Evolutionary conservation across 2,113 vertebrate genomes (phyloP), one percentile per base, ranked within the genome.

Genomic region (Todiramphus saurophagus): DNA sequence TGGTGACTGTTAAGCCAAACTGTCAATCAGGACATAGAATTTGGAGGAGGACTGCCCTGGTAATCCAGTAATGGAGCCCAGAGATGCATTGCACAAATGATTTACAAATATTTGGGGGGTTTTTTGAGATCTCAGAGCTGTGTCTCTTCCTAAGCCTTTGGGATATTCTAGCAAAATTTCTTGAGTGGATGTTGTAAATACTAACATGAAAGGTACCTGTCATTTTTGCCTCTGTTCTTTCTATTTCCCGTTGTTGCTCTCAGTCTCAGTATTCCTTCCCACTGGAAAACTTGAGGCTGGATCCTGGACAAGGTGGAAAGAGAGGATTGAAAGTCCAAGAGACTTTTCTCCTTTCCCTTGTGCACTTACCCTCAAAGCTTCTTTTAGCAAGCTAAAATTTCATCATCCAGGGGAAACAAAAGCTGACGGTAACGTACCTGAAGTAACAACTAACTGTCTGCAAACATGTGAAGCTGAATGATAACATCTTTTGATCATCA

Each of bases 401-500:
- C 68, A 76, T 21, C 30, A 62, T 87, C 79, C 58, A 69, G 62
- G 28, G 35, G 43, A 68, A 68, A 94, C 18, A 92, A 95, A 87
- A 80, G 15, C 75, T 88, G 69, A 46, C 46, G 84, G 62, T 88
- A 93, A 77, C 19, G 82, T 93, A 70, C 35, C 16, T 5, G 5
- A 31, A 76, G 25, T 55, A 94, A 87, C 69, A 95, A 73, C 84
- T 64, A 76, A 62, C 76, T 93, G 77, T 75, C 87, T 94, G 89
- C 74, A 93, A 96, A 79, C 78, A 83, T 50, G 81, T 55, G 46
- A 94, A 95, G 83, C 2, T 9, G 76, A 93, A 92, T 19, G 62
- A 83, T 87, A 96, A 87, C 70, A 56, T 66, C 83, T 91, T 97
- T 96, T 97, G 94, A 97, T 97, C 96, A 92, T 89, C 69, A 76